Evolutionary conservation across 2,888 invertebrate genomes (phyloP).

Genomic region (Aphidius colemani): DNA sequence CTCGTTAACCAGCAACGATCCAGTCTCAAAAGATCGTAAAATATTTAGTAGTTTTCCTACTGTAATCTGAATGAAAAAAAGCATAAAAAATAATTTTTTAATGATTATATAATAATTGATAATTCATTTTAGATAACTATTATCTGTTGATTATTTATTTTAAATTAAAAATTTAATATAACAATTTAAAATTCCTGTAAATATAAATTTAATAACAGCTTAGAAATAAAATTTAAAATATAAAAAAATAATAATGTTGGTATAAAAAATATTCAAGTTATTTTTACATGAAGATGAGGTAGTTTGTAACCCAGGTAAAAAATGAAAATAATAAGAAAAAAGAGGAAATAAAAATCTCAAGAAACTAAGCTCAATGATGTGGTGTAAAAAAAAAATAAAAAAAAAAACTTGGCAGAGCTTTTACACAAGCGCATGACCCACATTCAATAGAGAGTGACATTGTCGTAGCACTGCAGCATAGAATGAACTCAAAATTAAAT

Average conservation of each 20-base stretch:
- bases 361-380: constrained; percentile 24
- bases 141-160: not conserved
- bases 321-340: not conserved
- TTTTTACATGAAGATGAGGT: not conserved
- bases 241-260: not conserved
- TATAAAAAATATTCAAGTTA: not conserved
- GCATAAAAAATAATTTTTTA: no score
- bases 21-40: no score
- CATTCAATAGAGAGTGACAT: constrained; percentile 15
- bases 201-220: not conserved
- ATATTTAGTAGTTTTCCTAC: no score
- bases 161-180: not conserved
- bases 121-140: constrained; percentile 4
- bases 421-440: constrained; percentile 28
- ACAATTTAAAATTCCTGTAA: not conserved
- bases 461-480: constrained; percentile 1
- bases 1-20: not conserved
- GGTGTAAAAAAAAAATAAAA: constrained; percentile 21
- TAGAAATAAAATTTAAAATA: not conserved
- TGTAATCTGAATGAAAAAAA: no score
- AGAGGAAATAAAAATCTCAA: constrained; percentile 8
- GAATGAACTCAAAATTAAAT: not conserved
- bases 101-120: not conserved
- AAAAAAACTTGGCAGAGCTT: constrained; percentile 32
- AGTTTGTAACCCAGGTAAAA: not conserved